Conservation (phyloP, 2,888 invertebrate species). For the Cheilosia pagana region DNA sequence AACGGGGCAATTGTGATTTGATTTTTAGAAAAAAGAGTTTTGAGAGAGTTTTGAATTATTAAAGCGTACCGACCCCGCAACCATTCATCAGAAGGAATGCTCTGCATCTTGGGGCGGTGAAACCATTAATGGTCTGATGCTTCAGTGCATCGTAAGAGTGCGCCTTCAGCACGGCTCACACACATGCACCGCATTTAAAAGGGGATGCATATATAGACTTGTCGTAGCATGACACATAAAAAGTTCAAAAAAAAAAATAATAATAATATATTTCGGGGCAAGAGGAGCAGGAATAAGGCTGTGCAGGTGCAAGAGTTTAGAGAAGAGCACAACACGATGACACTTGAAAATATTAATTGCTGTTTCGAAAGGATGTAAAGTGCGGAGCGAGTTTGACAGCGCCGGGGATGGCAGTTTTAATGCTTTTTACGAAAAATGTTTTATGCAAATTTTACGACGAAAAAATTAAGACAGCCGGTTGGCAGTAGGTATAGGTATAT, state of each 20-base stretch:
- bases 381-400: conserved; percentile 38
- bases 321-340: conserved; percentile 51
- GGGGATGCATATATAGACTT: conserved; percentile 36
- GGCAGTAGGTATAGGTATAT: neutral
- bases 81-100: conserved; percentile 1
- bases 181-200: conserved; percentile 57
- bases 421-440: conserved; percentile 43
- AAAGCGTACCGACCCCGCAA: no score
- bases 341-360: conserved; percentile 75
- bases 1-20: conserved; percentile 40
- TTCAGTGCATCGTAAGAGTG: conserved; percentile 55
- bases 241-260: neutral
- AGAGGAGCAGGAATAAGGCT: conserved; percentile 31
- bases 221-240: conserved; percentile 44
- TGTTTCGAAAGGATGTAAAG: conserved; percentile 57
- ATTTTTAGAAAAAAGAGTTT: conserved; percentile 38
- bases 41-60: no score
- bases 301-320: conserved; percentile 57
- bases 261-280: neutral
- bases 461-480: conserved; percentile 27
- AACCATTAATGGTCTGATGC: conserved; percentile 62
- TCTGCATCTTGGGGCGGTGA: conserved; percentile 50
- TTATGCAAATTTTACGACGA: conserved; percentile 56
- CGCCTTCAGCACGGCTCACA: conserved; percentile 49
- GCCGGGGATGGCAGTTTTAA: conserved; percentile 34